phyloP scores from a whole-genome alignment of 2,797 vertebrate species.

The Mus caroli region DNA sequence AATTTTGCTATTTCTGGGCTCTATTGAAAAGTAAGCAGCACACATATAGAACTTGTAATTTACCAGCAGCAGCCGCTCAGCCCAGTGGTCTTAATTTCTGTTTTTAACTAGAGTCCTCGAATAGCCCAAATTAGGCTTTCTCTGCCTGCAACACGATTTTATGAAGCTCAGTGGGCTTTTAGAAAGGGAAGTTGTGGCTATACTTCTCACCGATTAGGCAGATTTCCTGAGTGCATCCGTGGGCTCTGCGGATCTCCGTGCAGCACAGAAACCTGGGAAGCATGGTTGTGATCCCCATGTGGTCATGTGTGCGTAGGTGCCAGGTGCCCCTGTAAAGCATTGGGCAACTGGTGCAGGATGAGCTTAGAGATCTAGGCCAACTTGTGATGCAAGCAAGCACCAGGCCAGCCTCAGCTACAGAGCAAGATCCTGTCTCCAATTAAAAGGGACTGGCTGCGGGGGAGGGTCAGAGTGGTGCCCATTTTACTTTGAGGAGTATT shows the following conservation, averaged over 20 bases:
- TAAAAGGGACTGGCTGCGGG: not conserved
- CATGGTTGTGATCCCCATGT: not conserved
- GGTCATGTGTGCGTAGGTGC: not conserved
- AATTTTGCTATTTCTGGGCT: not conserved
- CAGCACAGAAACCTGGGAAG: not conserved
- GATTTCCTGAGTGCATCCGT: conserved; percentile 29
- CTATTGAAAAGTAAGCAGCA: conserved; percentile 1
- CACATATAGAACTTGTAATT: conserved; percentile 31
- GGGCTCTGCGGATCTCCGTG: not conserved
- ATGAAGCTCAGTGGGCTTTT: conserved; percentile 53
- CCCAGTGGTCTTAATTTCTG: conserved; percentile 37
- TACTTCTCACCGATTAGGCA: conserved; percentile 13
- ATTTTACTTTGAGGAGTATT: conserved; percentile 5
- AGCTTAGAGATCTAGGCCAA: not conserved
- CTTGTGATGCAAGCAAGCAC: not conserved
- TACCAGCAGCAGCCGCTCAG: not conserved
- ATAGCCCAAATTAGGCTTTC: not conserved
- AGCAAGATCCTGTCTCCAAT: not conserved
- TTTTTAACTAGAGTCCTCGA: conserved; percentile 12
- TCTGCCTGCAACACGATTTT: not conserved
- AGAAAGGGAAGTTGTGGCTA: conserved; percentile 2
- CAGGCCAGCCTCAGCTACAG: not conserved
- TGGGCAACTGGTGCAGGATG: not conserved
- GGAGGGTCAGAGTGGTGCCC: not conserved
- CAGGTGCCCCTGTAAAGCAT: not conserved